Conservation (phyloP, 2,797 vertebrate species). For the Acropternis orthonyx region DNA sequence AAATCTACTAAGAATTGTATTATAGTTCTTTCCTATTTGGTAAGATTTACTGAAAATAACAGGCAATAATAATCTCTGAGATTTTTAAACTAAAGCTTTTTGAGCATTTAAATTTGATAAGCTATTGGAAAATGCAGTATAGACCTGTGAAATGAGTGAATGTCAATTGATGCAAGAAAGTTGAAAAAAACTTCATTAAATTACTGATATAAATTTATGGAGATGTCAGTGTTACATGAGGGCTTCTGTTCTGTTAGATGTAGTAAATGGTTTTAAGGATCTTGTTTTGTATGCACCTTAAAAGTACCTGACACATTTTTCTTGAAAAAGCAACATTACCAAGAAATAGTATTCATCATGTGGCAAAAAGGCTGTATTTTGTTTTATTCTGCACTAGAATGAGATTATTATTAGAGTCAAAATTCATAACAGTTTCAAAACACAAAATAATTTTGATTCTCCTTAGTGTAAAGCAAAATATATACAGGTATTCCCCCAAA, state of each 20-base stretch:
- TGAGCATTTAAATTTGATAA: background rate
- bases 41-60: background rate
- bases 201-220: background rate
- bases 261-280: background rate
- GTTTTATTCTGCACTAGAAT: background rate
- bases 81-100: background rate
- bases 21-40: background rate
- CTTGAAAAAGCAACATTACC: background rate
- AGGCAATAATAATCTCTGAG: background rate
- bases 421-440: background rate
- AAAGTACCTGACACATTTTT: slow-evolving; percentile 20
- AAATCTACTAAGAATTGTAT: background rate
- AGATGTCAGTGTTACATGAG: background rate
- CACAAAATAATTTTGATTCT: background rate
- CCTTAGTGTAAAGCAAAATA: background rate
- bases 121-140: background rate
- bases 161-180: background rate
- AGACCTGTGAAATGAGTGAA: background rate
- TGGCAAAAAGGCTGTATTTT: background rate
- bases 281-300: background rate
- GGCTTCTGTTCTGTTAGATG: background rate
- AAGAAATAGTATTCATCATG: background rate
- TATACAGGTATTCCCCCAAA: no score
- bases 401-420: background rate
- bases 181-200: background rate